Evolutionary conservation across 2,113 vertebrate species (phyloP), one percentile per base, ranked within the genome.

Genomic region (Peromyscus maniculatus): DNA sequence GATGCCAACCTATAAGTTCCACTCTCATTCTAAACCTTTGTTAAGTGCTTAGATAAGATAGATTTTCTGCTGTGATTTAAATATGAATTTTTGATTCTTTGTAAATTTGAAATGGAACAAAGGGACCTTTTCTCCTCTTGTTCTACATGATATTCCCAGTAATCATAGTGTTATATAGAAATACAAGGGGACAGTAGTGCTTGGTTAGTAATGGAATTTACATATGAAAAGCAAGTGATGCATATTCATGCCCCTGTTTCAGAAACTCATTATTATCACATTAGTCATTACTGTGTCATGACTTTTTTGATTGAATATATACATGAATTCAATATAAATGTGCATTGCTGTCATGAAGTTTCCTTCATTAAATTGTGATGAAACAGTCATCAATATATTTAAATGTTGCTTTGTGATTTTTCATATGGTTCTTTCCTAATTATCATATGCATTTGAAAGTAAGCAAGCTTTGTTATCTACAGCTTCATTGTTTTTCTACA

Each of bases 271-370:
- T 71, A 93, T 96, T 97, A 93, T 93, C 43, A 71, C 49, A 95
- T 97, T 97, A 96, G 78, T 96, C 87, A 95, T 91, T 96, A 92
- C 86, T 92, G 33, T 96, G 84, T 96, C 91, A 78, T 59, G 93
- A 95, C 67, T 52, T 95, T 96, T 96, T 89, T 93, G 72, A 93
- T n/a, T 93, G 74, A 96, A 78, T 89, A 77, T 95, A 67, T 92
- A 87, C 17, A 90, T 87, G 80, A 89, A 95, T 93, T 17, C 31
- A 93, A 94, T 94, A 93, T 95, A 94, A 96, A 94, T 96, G 89
- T 86, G 62, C 28, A 79, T 55, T 79, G 36, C 46, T 92, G 24
- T 91, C 69, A 84, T 66, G 55, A 97, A 46, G 31, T 92, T 94
- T 91, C 33, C 16, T 87, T 77, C 62, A 93, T 96, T 96, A 89